Conservation (phyloP, 2,888 invertebrate species). For the Monochamus alternatus region DNA sequence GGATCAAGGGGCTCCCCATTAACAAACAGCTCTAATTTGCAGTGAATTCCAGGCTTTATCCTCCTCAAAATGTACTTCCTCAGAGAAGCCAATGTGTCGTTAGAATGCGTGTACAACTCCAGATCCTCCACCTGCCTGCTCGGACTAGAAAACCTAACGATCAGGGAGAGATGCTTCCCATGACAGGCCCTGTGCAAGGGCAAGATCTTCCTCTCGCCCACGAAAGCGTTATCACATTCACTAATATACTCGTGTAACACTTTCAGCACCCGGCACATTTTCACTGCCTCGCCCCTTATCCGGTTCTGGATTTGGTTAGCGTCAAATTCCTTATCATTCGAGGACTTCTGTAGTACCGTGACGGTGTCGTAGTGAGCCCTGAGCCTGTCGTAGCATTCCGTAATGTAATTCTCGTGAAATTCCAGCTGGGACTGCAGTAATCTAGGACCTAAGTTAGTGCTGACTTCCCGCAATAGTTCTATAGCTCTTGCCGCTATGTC, state of each 20-base stretch:
- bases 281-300: constrained; percentile 80
- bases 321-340: constrained; percentile 70
- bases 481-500: constrained; percentile 95
- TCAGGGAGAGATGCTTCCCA: constrained; percentile 90
- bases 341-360: constrained; percentile 75
- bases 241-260: constrained; percentile 96
- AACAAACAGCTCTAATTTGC: constrained; percentile 92
- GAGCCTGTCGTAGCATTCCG: constrained; percentile 92
- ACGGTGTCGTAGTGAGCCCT: constrained; percentile 91
- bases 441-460: constrained; percentile 92
- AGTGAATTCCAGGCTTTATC: constrained; percentile 78
- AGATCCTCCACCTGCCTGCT: constrained; percentile 92
- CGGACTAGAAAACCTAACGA: constrained; percentile 86
- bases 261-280: constrained; percentile 94
- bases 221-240: constrained; percentile 92
- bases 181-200: constrained; percentile 92
- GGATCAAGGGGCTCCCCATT: constrained; percentile 92
- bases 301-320: constrained; percentile 70
- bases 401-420: constrained; percentile 94
- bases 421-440: constrained; percentile 84
- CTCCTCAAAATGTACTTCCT: constrained; percentile 84
- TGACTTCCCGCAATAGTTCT: constrained; percentile 92
- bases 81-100: constrained; percentile 92
- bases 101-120: constrained; percentile 93
- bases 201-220: constrained; percentile 90